Conservation (phyloP, 2,113 vertebrate genomes). For the Choloepus hoffmanni region DNA sequence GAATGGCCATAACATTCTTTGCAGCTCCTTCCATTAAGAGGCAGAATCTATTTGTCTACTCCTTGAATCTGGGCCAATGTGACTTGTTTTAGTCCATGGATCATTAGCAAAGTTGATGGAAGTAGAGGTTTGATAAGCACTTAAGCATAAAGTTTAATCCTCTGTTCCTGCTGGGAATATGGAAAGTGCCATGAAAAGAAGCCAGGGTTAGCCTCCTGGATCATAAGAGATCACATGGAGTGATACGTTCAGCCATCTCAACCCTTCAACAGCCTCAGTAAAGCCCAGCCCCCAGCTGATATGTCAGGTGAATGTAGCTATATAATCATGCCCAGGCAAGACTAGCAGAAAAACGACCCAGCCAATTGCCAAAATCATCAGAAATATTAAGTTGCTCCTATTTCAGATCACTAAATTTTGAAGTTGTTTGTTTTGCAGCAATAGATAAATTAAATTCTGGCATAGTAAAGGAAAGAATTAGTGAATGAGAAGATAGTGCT, state of each 20-base stretch:
- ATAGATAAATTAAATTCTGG: not conserved
- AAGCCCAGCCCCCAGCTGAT: not conserved
- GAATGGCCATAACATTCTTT: not conserved
- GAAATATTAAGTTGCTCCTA: not conserved
- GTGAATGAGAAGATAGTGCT: not conserved
- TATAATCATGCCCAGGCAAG: not conserved
- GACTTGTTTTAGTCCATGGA: not conserved
- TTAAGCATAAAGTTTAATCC: not conserved
- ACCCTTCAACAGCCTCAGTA: not conserved
- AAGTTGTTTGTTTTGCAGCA: not conserved
- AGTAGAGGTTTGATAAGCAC: not conserved
- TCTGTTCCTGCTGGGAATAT: not conserved
- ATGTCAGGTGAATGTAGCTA: not conserved
- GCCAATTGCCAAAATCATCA: not conserved
- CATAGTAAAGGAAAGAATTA: slow-evolving; percentile 8
- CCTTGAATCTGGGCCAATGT: not conserved
- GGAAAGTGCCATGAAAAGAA: not conserved
- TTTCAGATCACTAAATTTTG: not conserved
- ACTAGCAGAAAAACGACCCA: not conserved
- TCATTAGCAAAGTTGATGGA: not conserved
- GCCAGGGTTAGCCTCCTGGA: not conserved
- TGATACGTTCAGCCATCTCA: not conserved
- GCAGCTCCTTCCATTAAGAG: not conserved
- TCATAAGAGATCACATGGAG: not conserved
- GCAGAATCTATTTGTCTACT: not conserved